These are phyloP conservation scores for Thunnus maccoyii DNA, from an alignment of 2,113 vertebrate genomes.

Conservation along the genomic window DNA sequence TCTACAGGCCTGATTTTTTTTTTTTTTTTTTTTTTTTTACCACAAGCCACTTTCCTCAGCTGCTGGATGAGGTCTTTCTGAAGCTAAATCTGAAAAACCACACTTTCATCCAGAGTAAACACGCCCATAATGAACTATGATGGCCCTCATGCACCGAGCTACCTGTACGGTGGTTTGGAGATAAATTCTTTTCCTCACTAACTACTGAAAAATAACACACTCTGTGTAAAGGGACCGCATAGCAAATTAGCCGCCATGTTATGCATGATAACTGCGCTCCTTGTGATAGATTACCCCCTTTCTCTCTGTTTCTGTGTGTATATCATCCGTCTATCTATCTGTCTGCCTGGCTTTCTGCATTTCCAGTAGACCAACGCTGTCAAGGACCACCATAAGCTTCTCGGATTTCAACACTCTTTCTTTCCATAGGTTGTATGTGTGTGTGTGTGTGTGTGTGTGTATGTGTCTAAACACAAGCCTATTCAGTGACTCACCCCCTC, in stretches of 20 bases:
- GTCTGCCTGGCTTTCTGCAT: too few relatives aligned
- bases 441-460: conserved; percentile 5
- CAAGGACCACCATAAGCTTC: conserved; percentile 28
- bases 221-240: background rate
- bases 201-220: background rate
- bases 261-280: background rate
- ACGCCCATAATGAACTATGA: background rate
- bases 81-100: conserved; percentile 42
- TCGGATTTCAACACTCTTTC: conserved; percentile 42
- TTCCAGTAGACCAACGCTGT: background rate
- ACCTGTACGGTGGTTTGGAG: background rate
- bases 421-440: conserved; percentile 22
- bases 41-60: conserved; percentile 44
- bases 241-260: background rate
- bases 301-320: too few relatives aligned
- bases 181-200: background rate
- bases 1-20: conserved; percentile 21
- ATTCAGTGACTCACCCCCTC: conserved; percentile 67
- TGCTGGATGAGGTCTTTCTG: conserved; percentile 21
- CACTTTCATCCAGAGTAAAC: conserved; percentile 32
- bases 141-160: background rate
- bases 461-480: conserved; percentile 12
- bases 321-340: too few relatives aligned
- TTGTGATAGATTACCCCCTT: too few relatives aligned
- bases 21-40: conserved; percentile 12